A percentile compares a stretch with the other conserved stretches of the same genome.
phyloP scores from a whole-genome alignment of 2,888 invertebrate genomes.

The Tachystola acroxantha region DNA sequence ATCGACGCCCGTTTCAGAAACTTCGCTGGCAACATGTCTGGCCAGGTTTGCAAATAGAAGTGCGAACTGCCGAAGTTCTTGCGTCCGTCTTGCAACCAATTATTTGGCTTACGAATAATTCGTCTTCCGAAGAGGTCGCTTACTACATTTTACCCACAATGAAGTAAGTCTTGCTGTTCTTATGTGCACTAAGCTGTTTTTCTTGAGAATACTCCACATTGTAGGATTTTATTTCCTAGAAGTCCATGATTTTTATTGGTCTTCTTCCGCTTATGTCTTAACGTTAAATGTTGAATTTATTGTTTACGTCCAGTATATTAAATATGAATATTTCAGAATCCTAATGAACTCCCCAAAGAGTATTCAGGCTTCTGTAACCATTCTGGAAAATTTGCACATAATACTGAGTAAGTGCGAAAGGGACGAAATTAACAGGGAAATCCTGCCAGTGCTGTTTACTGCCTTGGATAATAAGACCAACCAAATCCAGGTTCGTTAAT shows the following conservation, averaged over 20 bases:
- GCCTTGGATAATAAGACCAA: constrained; percentile 93
- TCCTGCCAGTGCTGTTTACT: constrained; percentile 91
- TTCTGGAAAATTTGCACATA: constrained; percentile 93
- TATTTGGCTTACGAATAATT: constrained; percentile 88
- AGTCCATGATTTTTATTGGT: no score
- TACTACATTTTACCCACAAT: constrained; percentile 89
- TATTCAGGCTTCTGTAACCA: constrained; percentile 90
- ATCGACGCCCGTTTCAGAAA: constrained; percentile 82
- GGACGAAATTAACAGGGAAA: constrained; percentile 87
- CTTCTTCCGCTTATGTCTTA: no score
- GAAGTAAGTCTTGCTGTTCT: constrained; percentile 82
- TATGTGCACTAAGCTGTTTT: no score
- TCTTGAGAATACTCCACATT: no score
- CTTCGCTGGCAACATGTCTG: constrained; percentile 96
- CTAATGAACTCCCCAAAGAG: constrained; percentile 88
- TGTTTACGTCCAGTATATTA: no score
- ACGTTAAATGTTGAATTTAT: no score
- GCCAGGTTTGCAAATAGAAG: constrained; percentile 92
- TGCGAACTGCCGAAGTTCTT: constrained; percentile 90
- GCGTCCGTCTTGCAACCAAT: constrained; percentile 91
- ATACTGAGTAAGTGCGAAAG: constrained; percentile 91
- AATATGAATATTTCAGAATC: constrained; percentile 67
- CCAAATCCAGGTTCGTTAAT: constrained; percentile 89
- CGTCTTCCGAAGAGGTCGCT: constrained; percentile 87
- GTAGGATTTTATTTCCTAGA: no score